Evolutionary conservation across 2,113 vertebrate genomes (phyloP).

Genomic region (Lagopus leucura): DNA sequence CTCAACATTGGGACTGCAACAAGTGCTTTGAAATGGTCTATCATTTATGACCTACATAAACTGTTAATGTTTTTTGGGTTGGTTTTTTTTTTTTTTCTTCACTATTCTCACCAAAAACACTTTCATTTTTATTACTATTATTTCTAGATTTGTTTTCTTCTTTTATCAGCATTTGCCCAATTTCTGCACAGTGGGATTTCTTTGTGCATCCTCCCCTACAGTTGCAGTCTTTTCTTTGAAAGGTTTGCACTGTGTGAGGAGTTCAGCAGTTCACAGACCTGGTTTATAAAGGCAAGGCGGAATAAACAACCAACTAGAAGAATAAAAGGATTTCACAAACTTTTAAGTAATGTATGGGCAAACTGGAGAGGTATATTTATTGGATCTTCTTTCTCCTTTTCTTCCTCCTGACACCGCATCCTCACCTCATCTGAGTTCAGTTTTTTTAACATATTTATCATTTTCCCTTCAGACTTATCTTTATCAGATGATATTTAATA

Average conservation of each 20-base stretch:
- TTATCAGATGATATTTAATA: background rate
- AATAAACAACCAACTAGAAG: background rate
- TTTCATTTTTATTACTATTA: background rate
- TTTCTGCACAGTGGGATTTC: constrained; percentile 25
- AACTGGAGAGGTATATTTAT: background rate
- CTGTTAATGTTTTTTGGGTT: background rate
- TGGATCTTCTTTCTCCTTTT: background rate
- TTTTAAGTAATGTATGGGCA: background rate
- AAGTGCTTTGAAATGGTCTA: background rate
- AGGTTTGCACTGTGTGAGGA: background rate
- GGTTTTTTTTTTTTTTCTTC: background rate
- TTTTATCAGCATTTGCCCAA: background rate
- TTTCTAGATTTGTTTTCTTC: constrained; percentile 14
- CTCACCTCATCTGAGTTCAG: background rate
- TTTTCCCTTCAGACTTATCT: background rate
- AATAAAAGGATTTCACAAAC: background rate
- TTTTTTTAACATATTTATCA: accelerated
- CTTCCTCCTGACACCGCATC: background rate
- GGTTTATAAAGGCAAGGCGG: constrained; percentile 21
- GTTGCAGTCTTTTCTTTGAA: constrained; percentile 9
- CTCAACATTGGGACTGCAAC: background rate
- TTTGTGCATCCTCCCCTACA: constrained; percentile 15
- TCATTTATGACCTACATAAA: background rate
- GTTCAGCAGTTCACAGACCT: constrained; percentile 5
- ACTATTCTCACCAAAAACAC: background rate